These are phyloP conservation scores for Nyctalus aviator DNA, from an alignment of 2,797 vertebrate genomes.

Conservation along the genomic window DNA sequence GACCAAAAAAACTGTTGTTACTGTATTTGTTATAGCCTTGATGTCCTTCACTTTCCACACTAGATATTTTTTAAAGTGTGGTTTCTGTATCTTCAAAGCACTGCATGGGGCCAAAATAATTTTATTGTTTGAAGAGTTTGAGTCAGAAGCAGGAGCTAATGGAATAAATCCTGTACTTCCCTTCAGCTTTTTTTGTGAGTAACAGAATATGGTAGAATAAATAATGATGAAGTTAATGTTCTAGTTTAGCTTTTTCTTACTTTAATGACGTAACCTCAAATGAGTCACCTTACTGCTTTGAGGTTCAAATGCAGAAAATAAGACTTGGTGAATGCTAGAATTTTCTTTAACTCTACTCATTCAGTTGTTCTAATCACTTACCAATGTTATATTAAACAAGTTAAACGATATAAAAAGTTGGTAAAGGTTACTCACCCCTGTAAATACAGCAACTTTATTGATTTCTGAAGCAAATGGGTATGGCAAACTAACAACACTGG, in stretches of 20 bases:
- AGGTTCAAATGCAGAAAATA: constrained; percentile 36
- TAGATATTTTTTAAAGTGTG: constrained; percentile 10
- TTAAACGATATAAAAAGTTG: background rate
- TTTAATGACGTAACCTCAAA: background rate
- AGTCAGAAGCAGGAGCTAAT: background rate
- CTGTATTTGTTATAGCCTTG: background rate
- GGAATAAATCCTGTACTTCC: background rate
- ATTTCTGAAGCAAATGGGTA: constrained; percentile 87
- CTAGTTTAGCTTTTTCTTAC: constrained; percentile 37
- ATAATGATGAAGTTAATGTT: background rate
- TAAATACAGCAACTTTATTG: constrained; percentile 94
- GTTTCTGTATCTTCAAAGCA: background rate
- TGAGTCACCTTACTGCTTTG: constrained; percentile 6
- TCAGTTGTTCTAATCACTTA: constrained; percentile 26
- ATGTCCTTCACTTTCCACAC: background rate
- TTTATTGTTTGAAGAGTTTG: background rate
- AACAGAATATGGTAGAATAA: background rate
- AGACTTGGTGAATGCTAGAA: background rate
- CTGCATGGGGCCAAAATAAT: background rate
- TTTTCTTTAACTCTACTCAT: constrained; percentile 1
- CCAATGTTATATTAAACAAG: constrained; percentile 11
- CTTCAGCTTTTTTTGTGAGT: background rate
- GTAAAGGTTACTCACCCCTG: constrained; percentile 89
- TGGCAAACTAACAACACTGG: constrained; percentile 90
- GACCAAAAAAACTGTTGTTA: background rate